Percentiles rank a stretch among this genome's conserved stretches.
phyloP scores from a whole-genome alignment of 2,888 invertebrate species.

The Mythimna impura region DNA sequence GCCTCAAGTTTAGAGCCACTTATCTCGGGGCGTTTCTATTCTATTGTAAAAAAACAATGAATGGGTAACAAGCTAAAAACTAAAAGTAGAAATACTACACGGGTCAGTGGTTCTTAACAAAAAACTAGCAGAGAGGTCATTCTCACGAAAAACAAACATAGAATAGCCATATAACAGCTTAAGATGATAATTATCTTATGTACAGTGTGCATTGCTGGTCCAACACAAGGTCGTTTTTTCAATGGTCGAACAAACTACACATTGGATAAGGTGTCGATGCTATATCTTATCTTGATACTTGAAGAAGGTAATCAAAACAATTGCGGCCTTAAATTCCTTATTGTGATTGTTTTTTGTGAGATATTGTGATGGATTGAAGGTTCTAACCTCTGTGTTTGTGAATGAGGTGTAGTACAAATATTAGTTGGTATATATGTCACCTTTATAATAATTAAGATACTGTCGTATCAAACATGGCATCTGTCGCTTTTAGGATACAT shows the following conservation, averaged over 20 bases:
- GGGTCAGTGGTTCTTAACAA: slow-evolving; percentile 54
- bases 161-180: slow-evolving; percentile 44
- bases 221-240: slow-evolving; percentile 64
- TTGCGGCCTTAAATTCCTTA: slow-evolving; percentile 51
- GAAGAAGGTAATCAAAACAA: slow-evolving; percentile 55
- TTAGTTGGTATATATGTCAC: slow-evolving; percentile 5
- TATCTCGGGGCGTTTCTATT: slow-evolving; percentile 38
- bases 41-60: slow-evolving; percentile 59
- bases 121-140: slow-evolving; percentile 49
- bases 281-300: slow-evolving; percentile 40
- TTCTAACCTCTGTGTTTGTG: slow-evolving; percentile 1
- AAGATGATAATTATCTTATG: slow-evolving; percentile 44
- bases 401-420: neutral
- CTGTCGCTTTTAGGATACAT: neutral
- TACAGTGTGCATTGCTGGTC: slow-evolving; percentile 58
- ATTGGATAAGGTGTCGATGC: slow-evolving; percentile 63
- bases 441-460: slow-evolving; percentile 6
- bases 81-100: slow-evolving; percentile 45
- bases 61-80: slow-evolving; percentile 34
- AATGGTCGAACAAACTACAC: slow-evolving; percentile 64
- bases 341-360: slow-evolving; percentile 49
- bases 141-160: slow-evolving; percentile 64
- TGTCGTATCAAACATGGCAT: neutral
- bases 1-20: slow-evolving; percentile 10
- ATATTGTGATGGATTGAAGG: slow-evolving; percentile 50